These are phyloP conservation scores for Lithophane semibrunnea DNA, from an alignment of 2,888 invertebrate species.

Conservation along the genomic window DNA sequence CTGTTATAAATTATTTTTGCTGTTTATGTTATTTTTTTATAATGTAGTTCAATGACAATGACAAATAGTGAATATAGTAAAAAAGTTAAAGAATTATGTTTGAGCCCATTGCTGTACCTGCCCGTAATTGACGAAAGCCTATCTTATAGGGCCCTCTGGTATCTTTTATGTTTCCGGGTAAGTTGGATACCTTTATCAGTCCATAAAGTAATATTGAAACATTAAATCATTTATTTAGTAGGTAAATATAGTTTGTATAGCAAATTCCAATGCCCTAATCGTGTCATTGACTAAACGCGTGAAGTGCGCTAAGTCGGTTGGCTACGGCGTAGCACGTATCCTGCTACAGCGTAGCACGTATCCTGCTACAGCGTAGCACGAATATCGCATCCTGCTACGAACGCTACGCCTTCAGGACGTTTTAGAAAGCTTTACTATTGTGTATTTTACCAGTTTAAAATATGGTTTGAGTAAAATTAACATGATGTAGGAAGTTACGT, in stretches of 20 bases:
- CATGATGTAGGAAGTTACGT: neutral
- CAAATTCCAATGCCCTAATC: neutral
- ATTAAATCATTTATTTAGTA: neutral
- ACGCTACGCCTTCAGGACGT: neutral
- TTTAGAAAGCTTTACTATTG: neutral
- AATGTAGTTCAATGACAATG: slow-evolving; percentile 41
- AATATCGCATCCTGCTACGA: neutral
- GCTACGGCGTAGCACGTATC: slow-evolving; percentile 18
- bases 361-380: slow-evolving; percentile 12
- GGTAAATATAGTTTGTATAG: neutral
- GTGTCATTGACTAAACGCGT: neutral
- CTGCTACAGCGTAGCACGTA: slow-evolving; percentile 9
- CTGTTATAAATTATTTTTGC: neutral
- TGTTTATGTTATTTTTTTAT: neutral
- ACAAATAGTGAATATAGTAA: slow-evolving; percentile 29
- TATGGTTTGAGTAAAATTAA: neutral
- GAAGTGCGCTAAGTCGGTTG: neutral
- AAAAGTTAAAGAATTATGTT: slow-evolving; percentile 30
- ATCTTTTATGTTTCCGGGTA: slow-evolving; percentile 49
- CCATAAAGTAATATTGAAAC: neutral
- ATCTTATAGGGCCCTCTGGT: slow-evolving; percentile 46
- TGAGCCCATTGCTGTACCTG: slow-evolving; percentile 34
- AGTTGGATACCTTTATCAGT: slow-evolving; percentile 13
- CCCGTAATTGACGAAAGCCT: slow-evolving; percentile 47
- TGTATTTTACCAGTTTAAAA: neutral